Conservation (phyloP, 1,140 invertebrate genomes). For the Lucilia cuprina region DNA sequence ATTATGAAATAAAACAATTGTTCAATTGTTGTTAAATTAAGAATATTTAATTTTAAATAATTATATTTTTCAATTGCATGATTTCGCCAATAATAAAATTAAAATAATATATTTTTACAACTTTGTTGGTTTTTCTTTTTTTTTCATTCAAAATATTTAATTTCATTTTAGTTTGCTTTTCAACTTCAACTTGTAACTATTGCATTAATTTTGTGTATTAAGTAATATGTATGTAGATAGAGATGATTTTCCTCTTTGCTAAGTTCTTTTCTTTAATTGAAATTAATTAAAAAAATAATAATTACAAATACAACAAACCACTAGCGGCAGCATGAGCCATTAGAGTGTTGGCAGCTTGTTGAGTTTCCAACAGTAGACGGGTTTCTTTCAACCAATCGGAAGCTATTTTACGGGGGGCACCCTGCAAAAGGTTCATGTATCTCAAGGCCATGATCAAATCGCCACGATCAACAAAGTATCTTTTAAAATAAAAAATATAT, state of each 20-base stretch:
- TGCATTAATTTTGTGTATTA: conserved; percentile 4
- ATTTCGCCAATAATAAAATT: background rate
- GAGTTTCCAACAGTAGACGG: conserved; percentile 84
- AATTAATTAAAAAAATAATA: conserved; percentile 33
- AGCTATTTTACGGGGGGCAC: conserved; percentile 82
- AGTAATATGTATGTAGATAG: conserved; percentile 3
- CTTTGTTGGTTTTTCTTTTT: conserved; percentile 10
- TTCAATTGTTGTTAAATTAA: background rate
- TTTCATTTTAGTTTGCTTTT: background rate
- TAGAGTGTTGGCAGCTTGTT: conserved; percentile 86
- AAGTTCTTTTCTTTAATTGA: background rate
- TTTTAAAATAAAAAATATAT: conserved; percentile 57
- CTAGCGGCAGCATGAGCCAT: conserved; percentile 83
- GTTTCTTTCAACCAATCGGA: conserved; percentile 87
- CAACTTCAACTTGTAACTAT: conserved; percentile 28
- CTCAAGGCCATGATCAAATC: conserved; percentile 84
- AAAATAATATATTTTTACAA: conserved; percentile 13
- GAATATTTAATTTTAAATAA: background rate
- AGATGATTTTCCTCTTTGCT: no score
- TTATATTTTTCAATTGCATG: background rate
- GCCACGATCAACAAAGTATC: conserved; percentile 85
- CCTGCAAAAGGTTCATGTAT: conserved; percentile 89
- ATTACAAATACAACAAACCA: conserved; percentile 72
- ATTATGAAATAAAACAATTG: conserved; percentile 12
- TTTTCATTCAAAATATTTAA: background rate